Evolutionary conservation across 2,113 vertebrate species (phyloP).

Genomic region (Spermophilus dauricus): DNA sequence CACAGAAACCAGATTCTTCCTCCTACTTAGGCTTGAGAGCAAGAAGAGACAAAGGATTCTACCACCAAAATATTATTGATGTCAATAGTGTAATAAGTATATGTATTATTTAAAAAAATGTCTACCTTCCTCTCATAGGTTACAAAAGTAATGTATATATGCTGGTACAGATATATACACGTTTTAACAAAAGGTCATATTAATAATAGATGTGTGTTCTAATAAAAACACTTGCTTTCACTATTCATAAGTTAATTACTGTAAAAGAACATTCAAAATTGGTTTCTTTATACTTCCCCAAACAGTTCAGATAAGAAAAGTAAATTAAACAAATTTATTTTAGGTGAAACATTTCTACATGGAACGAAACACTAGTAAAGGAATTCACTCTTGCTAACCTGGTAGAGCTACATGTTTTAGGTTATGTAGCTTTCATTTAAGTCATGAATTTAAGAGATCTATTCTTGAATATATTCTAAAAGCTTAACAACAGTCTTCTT

Average conservation of each 20-base stretch:
- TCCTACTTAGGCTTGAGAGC: background rate
- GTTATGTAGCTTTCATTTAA: constrained; percentile 5
- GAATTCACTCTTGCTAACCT: background rate
- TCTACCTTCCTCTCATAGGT: background rate
- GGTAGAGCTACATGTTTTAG: background rate
- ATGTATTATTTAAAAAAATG: background rate
- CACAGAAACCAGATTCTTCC: background rate
- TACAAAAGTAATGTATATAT: background rate
- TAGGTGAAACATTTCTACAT: constrained; percentile 12
- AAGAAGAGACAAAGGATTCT: background rate
- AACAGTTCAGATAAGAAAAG: background rate
- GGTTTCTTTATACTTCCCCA: background rate
- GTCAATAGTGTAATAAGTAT: background rate
- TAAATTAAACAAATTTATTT: constrained; percentile 25
- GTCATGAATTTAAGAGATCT: constrained; percentile 6
- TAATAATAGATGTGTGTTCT: background rate
- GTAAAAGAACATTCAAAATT: background rate
- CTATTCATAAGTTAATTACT: background rate
- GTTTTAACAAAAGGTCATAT: background rate
- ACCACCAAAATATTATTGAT: background rate
- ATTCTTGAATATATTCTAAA: background rate
- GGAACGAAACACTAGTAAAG: constrained; percentile 2
- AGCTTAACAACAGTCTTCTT: constrained; percentile 59
- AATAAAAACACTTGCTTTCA: constrained; percentile 34
- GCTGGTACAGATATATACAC: background rate